Evolutionary conservation across 2,113 vertebrate species (phyloP).

Genomic region (Brachirus orientalis): DNA sequence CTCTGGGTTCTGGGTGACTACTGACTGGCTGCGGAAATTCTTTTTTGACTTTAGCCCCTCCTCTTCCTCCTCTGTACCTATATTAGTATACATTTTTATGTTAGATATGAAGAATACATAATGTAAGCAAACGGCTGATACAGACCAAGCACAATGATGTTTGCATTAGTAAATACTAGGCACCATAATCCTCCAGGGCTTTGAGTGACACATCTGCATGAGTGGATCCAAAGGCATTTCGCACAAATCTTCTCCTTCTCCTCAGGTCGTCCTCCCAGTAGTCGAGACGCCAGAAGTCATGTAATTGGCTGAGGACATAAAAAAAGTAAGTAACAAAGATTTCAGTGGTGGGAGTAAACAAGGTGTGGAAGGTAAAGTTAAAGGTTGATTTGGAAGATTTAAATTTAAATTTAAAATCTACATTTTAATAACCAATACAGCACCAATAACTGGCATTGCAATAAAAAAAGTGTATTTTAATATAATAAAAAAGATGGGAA

Average conservation of each 20-base stretch:
- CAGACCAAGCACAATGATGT: not conserved
- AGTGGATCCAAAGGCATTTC: slow-evolving; percentile 97
- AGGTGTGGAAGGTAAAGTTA: not conserved
- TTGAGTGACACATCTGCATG: slow-evolving; percentile 92
- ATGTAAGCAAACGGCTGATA: not conserved
- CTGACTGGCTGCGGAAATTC: slow-evolving; percentile 92
- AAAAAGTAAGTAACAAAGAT: slow-evolving; percentile 13
- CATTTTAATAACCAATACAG: too few species aligned
- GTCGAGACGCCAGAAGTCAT: slow-evolving; percentile 98
- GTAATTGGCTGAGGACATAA: slow-evolving; percentile 85
- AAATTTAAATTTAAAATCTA: not conserved
- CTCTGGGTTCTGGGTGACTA: slow-evolving; percentile 94
- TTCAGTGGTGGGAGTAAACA: not conserved
- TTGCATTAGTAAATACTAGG: slow-evolving; percentile 60
- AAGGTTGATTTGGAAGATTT: too few species aligned
- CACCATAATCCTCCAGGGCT: slow-evolving; percentile 92
- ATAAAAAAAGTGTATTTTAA: too few species aligned
- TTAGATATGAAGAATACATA: not conserved
- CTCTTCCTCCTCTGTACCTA: slow-evolving; percentile 90
- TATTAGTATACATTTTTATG: slow-evolving; percentile 21
- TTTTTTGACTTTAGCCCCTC: slow-evolving; percentile 93
- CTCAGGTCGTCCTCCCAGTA: slow-evolving; percentile 99
- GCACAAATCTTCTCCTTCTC: slow-evolving; percentile 93
- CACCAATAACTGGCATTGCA: too few species aligned
- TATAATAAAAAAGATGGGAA: too few species aligned